A percentile compares a stretch with the other conserved stretches of the same genome.
Conservation (phyloP, 2,797 vertebrate genomes). For the Channallabes apus region DNA sequence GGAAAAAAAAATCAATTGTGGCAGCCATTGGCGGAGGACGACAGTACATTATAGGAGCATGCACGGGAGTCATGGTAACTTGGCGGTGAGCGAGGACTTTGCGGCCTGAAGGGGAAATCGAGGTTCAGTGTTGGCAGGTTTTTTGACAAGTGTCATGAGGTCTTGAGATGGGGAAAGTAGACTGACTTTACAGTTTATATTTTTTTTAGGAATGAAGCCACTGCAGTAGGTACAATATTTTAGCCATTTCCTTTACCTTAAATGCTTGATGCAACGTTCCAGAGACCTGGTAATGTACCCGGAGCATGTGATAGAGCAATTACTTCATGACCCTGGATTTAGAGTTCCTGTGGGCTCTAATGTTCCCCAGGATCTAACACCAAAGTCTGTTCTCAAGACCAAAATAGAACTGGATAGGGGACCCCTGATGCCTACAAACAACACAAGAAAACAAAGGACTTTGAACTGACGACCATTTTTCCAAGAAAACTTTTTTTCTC, state of each 20-base stretch:
- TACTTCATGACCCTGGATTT: neutral
- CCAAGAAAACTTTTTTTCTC: too few relatives aligned
- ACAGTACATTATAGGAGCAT: constrained; percentile 20
- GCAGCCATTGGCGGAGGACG: constrained; percentile 15
- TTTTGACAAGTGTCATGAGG: neutral
- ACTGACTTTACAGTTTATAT: neutral
- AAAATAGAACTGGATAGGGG: neutral
- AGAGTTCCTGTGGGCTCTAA: neutral
- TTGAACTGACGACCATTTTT: neutral
- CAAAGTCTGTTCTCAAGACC: neutral
- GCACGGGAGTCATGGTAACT: constrained; percentile 45
- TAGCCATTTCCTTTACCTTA: neutral
- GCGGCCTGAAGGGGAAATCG: neutral
- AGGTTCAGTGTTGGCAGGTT: neutral
- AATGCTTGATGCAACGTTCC: neutral
- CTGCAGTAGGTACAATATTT: neutral
- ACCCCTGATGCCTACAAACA: neutral
- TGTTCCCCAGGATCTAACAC: neutral
- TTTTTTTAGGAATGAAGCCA: neutral
- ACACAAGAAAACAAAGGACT: neutral
- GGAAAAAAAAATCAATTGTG: constrained; percentile 42
- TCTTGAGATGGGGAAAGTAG: neutral
- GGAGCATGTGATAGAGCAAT: neutral
- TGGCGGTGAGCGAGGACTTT: neutral
- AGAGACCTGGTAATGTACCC: neutral